Base-by-base conservation (phyloP, 2,888 invertebrate species). In the Phyllotreta cruciferae region DNA sequence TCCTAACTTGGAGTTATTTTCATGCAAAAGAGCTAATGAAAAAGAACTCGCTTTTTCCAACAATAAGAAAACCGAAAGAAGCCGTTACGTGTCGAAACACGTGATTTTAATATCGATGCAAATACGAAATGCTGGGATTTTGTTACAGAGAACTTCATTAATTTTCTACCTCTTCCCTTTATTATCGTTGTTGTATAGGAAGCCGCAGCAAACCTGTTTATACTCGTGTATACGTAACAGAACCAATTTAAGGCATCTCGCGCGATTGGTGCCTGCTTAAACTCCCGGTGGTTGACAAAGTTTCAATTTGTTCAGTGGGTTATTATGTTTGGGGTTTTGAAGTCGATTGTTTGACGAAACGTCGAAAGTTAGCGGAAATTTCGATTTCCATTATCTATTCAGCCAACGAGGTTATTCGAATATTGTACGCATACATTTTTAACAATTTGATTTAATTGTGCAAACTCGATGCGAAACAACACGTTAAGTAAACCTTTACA, bases 161-260 rank as follows among this genome's bases (percentile, higher is more conserved):
- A 66, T 54, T 66, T 66, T 66, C 24, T 66, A 66, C 60, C 53
- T 55, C 62, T 63, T 66, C 66, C 56, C 56, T 63, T 63, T 60
- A 53, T 63, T 56, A 56, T 56, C 42, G 47, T 56, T 58, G 44
- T 42, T 49, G 47, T 56, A 56, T 44, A 35, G 42, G 66, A 62
- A 66, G 56, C 63, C 55, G 38, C 39, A 60, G 42, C 60, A 45
- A 52, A 45, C 44, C 55, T 42, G 9, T 24, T 24, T 35, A 42
- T 14, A 11, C 24, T 24, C 41, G 54, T 55, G 54, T 58, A 52
- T 49, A 24, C 60, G 38, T 61, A 61, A 57, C 56, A 53, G 53
- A 52, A 60, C 56, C 60, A 56, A 64, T 56, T 65, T 62, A 42
- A 8, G 58, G 49, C 42, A 44, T 56, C 9, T 44, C 36, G 37